Evolutionary conservation across 2,888 invertebrate genomes (phyloP), one percentile per base, ranked within the genome.

Genomic region (Tiliacea citrago): DNA sequence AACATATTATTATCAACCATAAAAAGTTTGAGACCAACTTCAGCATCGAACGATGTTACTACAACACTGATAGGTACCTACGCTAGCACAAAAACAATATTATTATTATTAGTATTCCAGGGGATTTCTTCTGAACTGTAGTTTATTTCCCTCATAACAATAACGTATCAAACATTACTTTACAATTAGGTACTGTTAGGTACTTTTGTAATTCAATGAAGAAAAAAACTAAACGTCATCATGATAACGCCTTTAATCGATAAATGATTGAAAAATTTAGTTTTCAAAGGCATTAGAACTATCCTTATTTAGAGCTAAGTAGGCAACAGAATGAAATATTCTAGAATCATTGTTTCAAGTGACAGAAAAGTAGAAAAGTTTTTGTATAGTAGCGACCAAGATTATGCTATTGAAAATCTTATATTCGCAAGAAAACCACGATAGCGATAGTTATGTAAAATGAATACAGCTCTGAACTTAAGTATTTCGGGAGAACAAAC

Each of bases 181-280:
- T 55, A 53, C 16, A 76, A 74, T 39, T 47, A 47, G 45, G 10
- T 21, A 53, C 16, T 29, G 35, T 29, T 71, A 57, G 24, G 42
- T 63, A 16, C 12, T n/a, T 74, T 45, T 35, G 24, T 68, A 53
- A 55, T 68, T 55, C 68, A 68, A 47, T 39, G 8, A n/a, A 58
- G 73, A 63, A 47, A 47, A 81, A 21, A 81, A 81, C 63, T 47
- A 1, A 42, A 60, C 58, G 65, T 81, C 63, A 81, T 21, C 10
- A 39, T 21, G 62, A 79, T 63, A 51, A 51, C 6, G 21, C 10
- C 8, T 29, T 21, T 35, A 24, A 29, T 45, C n/a, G n/a, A n/a
- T 18, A 57, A 71, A 35, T 35, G 2, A 29, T 24, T 70, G 13
- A 5, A 70, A 18, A 18, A 24, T n/a, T 0, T 12, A 21, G 12